Percentiles rank a stretch among this genome's conserved stretches.
Evolutionary conservation across 1,140 invertebrate genomes (phyloP).

Genomic region (Anastatus disparis): DNA sequence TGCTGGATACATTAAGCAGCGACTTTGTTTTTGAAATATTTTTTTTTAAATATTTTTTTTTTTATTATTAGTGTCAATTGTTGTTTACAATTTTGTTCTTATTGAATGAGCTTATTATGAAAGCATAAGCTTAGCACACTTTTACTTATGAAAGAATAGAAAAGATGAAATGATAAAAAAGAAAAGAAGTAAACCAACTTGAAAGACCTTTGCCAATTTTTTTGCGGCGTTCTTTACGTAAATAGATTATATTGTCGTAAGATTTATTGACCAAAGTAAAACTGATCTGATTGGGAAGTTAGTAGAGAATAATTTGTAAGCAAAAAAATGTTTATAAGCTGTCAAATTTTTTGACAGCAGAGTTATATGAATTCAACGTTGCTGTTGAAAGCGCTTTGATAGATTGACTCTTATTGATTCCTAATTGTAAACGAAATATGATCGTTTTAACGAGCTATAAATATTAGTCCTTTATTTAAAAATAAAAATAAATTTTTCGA

Average conservation of each 20-base stretch:
- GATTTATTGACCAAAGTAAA: slow-evolving; percentile 36
- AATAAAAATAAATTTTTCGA: background rate
- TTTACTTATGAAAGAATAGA: slow-evolving; percentile 20
- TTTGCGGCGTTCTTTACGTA: slow-evolving; percentile 13
- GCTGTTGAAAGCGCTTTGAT: background rate
- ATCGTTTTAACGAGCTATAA: slow-evolving; percentile 12
- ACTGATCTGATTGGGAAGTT: slow-evolving; percentile 32
- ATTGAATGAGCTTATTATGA: background rate
- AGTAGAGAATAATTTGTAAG: slow-evolving; percentile 22
- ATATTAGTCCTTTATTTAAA: slow-evolving; percentile 19
- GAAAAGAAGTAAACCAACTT: slow-evolving; percentile 26
- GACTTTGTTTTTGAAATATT: slow-evolving; percentile 13
- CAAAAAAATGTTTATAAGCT: slow-evolving; percentile 29
- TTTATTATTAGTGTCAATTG: slow-evolving; percentile 8
- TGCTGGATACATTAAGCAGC: background rate
- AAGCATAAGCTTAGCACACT: slow-evolving; percentile 19
- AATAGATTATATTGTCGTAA: slow-evolving; percentile 1
- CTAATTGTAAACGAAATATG: slow-evolving; percentile 28
- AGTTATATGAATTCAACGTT: slow-evolving; percentile 6
- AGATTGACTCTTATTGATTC: slow-evolving; percentile 15
- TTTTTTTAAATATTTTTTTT: slow-evolving; percentile 7
- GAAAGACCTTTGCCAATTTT: slow-evolving; percentile 34
- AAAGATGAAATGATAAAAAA: background rate
- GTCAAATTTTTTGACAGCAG: background rate
- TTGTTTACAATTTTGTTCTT: slow-evolving; percentile 24